These are phyloP conservation scores for Cryptocephalus primarius DNA, from an alignment of 2,888 invertebrate species.

Conservation along the genomic window DNA sequence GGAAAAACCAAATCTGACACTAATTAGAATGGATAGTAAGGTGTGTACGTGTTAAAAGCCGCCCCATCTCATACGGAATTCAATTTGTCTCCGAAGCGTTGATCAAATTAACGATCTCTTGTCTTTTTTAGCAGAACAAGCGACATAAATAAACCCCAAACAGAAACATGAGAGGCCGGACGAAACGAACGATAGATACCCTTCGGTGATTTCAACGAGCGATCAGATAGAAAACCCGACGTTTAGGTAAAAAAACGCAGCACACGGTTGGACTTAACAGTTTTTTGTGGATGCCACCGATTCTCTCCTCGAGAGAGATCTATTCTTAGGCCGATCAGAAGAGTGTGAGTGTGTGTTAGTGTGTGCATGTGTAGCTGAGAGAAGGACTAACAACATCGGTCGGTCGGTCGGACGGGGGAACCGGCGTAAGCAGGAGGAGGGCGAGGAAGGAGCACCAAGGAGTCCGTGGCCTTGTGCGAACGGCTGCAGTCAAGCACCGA, in stretches of 20 bases:
- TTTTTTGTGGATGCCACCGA: constrained; percentile 39
- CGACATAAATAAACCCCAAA: constrained; percentile 9
- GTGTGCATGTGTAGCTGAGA: constrained; percentile 4
- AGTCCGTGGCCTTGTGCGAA: constrained; percentile 38
- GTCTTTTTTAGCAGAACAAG: constrained; percentile 6
- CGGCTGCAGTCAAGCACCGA: constrained; percentile 43
- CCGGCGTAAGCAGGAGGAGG: constrained; percentile 17
- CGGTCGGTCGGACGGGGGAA: constrained; percentile 19
- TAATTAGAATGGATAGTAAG: too few relatives aligned
- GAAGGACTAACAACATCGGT: constrained; percentile 19
- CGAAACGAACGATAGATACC: constrained; percentile 17
- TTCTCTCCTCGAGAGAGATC: constrained; percentile 20
- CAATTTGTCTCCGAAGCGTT: constrained; percentile 4
- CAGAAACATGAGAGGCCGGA: constrained; percentile 13
- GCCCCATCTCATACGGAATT: neutral
- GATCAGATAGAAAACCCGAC: constrained; percentile 33
- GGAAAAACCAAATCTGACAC: too few relatives aligned
- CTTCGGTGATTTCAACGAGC: constrained; percentile 30
- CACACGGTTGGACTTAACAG: constrained; percentile 27
- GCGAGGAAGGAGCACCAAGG: constrained; percentile 29
- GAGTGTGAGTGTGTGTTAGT: neutral
- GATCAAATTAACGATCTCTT: constrained; percentile 9
- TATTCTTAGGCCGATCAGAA: constrained; percentile 27
- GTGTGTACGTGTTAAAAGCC: constrained; percentile 1
- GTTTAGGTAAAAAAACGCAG: constrained; percentile 24